Base-by-base conservation (phyloP, 2,888 invertebrate species). In the Sepioteuthis lessoniana region DNA sequence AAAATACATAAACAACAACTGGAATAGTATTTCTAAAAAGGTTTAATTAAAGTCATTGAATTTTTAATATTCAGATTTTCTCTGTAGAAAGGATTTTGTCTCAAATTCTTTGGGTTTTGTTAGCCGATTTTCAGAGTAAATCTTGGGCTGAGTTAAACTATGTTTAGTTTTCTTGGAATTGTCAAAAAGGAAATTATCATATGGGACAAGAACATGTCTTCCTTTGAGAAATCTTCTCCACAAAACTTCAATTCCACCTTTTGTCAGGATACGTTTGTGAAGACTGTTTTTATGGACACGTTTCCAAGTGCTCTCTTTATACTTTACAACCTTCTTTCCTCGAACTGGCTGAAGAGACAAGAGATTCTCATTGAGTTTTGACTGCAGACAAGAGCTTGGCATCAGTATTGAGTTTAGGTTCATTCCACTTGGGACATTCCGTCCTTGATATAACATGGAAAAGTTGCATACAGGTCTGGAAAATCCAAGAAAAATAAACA, bases 251-350 rank as follows among this genome's bases (percentile, higher is more conserved):
- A 96, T 94, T 50, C 96, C 96, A 10, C 95, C 93, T 47, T 94
- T 94, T 16, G 95, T 94, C 42, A 94, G 94, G 7, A 96, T 94
- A 92, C 95, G 94, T 55, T 94, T 95, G 93, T 96, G 96, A 8
- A 96, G 94, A 76, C 96, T 96, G 95, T 96, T 95, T 94, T 96
- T 96, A 93, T 95, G 96, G 55, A 96, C 96, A 21, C 96, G 94
- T 93, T 96, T 96, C 95, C 95, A 95, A 16, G 96, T 95, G 95
- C 95, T 96, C 8, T 95, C 95, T 93, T 94, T 94, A 94, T 96
- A 96, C 94, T 95, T 93, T 16, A 92, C 21, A 25, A 92, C 46
- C 21, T 47, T 92, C 92, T 92, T 92, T n/a, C 42, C 42, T 3
- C 92, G 92, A 10, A 92, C 92, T 1, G 92, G n/a, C 31, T 92